phyloP scores from a whole-genome alignment of 2,113 vertebrate genomes.

The Sceloporus undulatus region DNA sequence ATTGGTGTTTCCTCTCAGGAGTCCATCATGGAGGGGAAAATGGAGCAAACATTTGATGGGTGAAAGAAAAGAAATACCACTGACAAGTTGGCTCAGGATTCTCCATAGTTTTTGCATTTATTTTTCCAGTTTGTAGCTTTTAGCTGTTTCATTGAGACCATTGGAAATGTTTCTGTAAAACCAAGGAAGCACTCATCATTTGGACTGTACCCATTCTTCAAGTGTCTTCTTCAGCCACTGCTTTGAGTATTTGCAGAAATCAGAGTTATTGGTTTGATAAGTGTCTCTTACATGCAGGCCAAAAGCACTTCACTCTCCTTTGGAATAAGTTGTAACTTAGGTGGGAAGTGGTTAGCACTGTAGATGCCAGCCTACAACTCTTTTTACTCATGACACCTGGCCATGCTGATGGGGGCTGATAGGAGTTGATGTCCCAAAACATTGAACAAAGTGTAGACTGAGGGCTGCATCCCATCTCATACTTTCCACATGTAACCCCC shows the following conservation, averaged over 20 bases:
- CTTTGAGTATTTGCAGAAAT: neutral
- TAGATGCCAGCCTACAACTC: neutral
- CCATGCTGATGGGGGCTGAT: neutral
- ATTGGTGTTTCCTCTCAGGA: neutral
- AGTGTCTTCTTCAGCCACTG: neutral
- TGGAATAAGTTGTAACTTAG: neutral
- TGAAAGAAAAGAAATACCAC: neutral
- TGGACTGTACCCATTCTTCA: neutral
- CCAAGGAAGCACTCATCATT: neutral
- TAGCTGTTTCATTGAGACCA: neutral
- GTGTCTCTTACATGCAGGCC: neutral
- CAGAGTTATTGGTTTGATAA: neutral
- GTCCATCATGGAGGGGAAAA: constrained; percentile 19
- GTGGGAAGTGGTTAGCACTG: neutral
- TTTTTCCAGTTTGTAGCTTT: neutral
- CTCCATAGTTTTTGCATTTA: neutral
- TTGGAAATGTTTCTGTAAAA: neutral
- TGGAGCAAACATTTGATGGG: neutral
- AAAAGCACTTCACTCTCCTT: neutral
- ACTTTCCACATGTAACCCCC: too few relatives aligned
- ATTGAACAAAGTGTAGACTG: too few relatives aligned
- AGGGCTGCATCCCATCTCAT: too few relatives aligned
- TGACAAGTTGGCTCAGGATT: neutral
- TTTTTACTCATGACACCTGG: neutral
- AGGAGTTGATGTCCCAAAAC: neutral